Evolutionary conservation across 2,888 invertebrate species (phyloP).

Genomic region (Drosophila infuscata): DNA sequence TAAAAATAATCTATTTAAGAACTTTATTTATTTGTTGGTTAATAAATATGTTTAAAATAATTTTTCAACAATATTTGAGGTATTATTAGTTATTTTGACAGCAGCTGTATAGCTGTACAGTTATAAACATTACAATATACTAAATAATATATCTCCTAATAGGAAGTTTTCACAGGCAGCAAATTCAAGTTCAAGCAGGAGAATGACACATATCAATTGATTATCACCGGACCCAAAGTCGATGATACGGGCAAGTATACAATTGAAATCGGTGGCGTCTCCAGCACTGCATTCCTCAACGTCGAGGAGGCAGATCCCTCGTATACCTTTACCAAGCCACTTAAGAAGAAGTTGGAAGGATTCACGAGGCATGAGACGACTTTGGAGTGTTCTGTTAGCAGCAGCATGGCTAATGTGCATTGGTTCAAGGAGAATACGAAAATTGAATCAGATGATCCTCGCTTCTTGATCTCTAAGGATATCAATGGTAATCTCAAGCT

Average conservation of each 20-base stretch:
- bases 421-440: conserved; percentile 95
- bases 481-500: conserved; percentile 95
- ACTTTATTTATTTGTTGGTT: not conserved
- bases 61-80: not conserved
- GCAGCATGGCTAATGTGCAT: conserved; percentile 95
- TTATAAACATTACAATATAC: not conserved
- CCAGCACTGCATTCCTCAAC: conserved; percentile 95
- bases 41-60: no score
- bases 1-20: not conserved
- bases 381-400: conserved; percentile 97
- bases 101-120: not conserved
- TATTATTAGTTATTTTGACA: not conserved
- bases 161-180: conserved; percentile 98
- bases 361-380: conserved; percentile 95
- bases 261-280: conserved; percentile 96
- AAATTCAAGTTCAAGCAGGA: conserved; percentile 98
- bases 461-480: conserved; percentile 95
- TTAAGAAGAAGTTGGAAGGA: conserved; percentile 95
- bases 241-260: conserved; percentile 99
- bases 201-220: conserved; percentile 95
- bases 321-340: conserved; percentile 95
- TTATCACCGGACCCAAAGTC: conserved; percentile 95
- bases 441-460: conserved; percentile 91
- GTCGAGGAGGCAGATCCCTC: conserved; percentile 99
- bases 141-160: not conserved